Evolutionary conservation across 2,888 invertebrate genomes (phyloP).

Genomic region (Oxytorus armatus): DNA sequence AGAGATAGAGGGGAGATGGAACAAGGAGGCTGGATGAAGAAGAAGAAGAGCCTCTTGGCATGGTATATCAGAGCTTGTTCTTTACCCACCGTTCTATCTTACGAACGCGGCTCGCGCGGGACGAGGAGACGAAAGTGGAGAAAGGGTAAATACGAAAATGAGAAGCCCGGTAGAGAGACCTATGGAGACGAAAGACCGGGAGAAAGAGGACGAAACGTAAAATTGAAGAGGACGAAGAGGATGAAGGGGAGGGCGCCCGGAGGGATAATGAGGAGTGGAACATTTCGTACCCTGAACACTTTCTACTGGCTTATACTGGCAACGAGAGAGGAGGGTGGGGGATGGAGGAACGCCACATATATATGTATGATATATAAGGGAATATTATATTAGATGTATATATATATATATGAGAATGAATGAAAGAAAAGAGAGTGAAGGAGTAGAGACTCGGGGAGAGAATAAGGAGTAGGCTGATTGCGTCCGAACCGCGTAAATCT

Average conservation of each 20-base stretch:
- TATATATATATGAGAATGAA: slow-evolving; percentile 36
- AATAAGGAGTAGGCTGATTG: slow-evolving; percentile 77
- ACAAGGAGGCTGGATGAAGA: slow-evolving; percentile 67
- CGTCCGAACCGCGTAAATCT: slow-evolving; percentile 81
- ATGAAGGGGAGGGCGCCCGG: slow-evolving; percentile 31
- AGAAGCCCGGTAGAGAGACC: slow-evolving; percentile 15
- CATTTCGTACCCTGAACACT: slow-evolving; percentile 58
- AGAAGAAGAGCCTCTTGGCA: slow-evolving; percentile 39
- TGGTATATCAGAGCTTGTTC: slow-evolving; percentile 16
- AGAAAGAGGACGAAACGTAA: slow-evolving; percentile 47
- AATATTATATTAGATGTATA: slow-evolving; percentile 25
- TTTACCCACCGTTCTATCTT: slow-evolving; percentile 37
- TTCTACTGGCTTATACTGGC: slow-evolving; percentile 35
- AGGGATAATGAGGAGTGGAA: slow-evolving; percentile 66
- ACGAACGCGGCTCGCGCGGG: background rate
- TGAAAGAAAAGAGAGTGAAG: slow-evolving; percentile 29
- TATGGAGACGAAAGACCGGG: slow-evolving; percentile 52
- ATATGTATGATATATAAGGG: slow-evolving; percentile 42
- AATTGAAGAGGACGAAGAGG: slow-evolving; percentile 31
- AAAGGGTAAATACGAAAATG: slow-evolving; percentile 36
- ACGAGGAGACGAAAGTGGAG: slow-evolving; percentile 8
- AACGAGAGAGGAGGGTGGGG: slow-evolving; percentile 37
- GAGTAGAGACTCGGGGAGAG: slow-evolving; percentile 32
- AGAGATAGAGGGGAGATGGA: slow-evolving; percentile 68
- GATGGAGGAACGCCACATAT: slow-evolving; percentile 36